phyloP scores from a whole-genome alignment of 2,797 vertebrate species.

The Babyrousa celebensis region DNA sequence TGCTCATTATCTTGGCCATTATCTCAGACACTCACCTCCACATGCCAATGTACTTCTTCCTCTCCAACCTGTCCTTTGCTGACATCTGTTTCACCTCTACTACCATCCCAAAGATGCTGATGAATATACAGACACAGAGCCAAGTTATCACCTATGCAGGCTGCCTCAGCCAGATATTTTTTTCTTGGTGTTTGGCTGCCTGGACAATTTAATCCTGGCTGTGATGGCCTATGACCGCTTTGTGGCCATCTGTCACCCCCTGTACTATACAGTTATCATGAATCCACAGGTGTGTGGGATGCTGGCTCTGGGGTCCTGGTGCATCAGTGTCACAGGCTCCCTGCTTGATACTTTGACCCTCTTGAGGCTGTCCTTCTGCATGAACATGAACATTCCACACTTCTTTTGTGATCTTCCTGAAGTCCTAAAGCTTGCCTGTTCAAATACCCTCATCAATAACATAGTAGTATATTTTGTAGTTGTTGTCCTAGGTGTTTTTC shows the following conservation, averaged over 20 bases:
- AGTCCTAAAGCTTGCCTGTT: too few species aligned
- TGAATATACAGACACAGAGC: not conserved
- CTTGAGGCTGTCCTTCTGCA: conserved; percentile 51
- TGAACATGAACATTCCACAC: conserved; percentile 14
- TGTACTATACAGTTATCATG: not conserved
- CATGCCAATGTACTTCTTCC: conserved; percentile 64
- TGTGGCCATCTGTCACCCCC: conserved; percentile 63
- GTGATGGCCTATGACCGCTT: conserved; percentile 66
- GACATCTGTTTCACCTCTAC: not conserved
- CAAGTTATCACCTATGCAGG: not conserved
- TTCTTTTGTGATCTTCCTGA: conserved; percentile 56
- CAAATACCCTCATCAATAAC: too few species aligned
- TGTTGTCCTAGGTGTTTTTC: too few species aligned
- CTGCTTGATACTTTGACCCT: not conserved
- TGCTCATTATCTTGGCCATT: too few species aligned
- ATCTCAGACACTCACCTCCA: not conserved
- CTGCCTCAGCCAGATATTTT: conserved; percentile 28
- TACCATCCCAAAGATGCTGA: not conserved
- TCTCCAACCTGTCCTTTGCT: conserved; percentile 52
- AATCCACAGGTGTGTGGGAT: too few species aligned
- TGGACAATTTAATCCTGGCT: conserved; percentile 61
- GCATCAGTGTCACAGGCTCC: conserved; percentile 35
- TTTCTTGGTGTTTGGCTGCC: conserved; percentile 68
- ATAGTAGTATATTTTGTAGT: too few species aligned
- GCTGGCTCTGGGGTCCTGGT: conserved; percentile 28